Evolutionary conservation across 2,888 invertebrate genomes (phyloP).

Genomic region (Palloptera scutellata): DNA sequence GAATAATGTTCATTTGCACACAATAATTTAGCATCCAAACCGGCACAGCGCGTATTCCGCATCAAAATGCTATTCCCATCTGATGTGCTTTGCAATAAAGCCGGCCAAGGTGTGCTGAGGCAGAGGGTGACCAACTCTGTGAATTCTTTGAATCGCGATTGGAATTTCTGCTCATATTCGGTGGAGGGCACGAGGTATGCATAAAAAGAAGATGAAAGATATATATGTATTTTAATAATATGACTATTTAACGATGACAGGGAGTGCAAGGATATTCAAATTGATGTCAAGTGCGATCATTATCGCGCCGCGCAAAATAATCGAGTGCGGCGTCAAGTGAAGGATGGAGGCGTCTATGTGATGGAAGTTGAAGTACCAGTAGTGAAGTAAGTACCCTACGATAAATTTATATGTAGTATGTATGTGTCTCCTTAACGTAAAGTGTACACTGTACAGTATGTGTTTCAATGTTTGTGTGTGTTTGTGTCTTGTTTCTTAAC

Average conservation of each 20-base stretch:
- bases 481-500: conserved; percentile 43
- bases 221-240: neutral
- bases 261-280: conserved; percentile 89
- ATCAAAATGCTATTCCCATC: conserved; percentile 95
- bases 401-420: conserved; percentile 16
- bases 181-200: conserved; percentile 73
- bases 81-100: conserved; percentile 94
- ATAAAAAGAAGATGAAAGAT: neutral
- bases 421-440: conserved; percentile 32
- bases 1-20: no score
- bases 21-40: conserved; percentile 72
- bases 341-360: conserved; percentile 81
- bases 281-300: conserved; percentile 91
- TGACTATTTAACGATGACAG: conserved; percentile 67
- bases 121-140: conserved; percentile 90
- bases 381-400: conserved; percentile 75
- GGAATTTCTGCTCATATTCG: conserved; percentile 95
- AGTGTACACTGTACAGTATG: conserved; percentile 30
- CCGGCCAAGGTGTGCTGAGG: conserved; percentile 89
- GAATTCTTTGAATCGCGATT: conserved; percentile 89
- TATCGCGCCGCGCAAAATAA: conserved; percentile 68
- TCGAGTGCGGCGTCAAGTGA: conserved; percentile 72
- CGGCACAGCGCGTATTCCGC: conserved; percentile 94
- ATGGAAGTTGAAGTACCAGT: conserved; percentile 84
- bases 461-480: conserved; percentile 29